Conservation (phyloP, 2,888 invertebrate species). For the Epinotia ramella region DNA sequence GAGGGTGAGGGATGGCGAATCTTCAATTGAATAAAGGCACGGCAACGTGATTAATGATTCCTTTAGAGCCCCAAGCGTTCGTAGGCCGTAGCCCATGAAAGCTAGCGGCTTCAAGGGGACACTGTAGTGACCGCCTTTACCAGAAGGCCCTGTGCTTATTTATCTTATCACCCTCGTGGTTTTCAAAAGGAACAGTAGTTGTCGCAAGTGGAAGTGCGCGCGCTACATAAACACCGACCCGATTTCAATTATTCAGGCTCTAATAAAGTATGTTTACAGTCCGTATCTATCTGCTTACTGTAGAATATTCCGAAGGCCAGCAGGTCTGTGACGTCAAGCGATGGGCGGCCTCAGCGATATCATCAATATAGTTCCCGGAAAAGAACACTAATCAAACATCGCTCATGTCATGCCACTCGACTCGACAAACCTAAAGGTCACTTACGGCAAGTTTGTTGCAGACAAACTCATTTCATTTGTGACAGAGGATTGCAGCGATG, state of each 20-base stretch:
- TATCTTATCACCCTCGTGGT: neutral
- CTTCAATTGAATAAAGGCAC: too few relatives aligned
- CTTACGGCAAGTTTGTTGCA: neutral
- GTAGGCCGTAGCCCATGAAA: too few relatives aligned
- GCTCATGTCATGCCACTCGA: conserved; percentile 19
- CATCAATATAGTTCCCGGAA: conserved; percentile 42
- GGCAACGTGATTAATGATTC: too few relatives aligned
- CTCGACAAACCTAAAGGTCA: conserved; percentile 5
- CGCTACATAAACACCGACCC: neutral
- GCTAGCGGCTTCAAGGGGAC: too few relatives aligned
- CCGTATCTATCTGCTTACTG: conserved; percentile 17
- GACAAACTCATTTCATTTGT: conserved; percentile 18
- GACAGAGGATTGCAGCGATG: neutral
- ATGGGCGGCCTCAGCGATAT: conserved; percentile 50
- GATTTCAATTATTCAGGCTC: neutral
- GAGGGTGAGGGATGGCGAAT: too few relatives aligned
- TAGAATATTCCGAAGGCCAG: conserved; percentile 54
- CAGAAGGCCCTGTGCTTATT: neutral
- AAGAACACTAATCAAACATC: conserved; percentile 41
- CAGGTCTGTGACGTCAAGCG: conserved; percentile 52
- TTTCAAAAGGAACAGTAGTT: neutral
- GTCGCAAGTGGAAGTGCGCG: neutral
- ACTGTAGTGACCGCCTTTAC: neutral
- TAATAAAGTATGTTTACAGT: neutral
- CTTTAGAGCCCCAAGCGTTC: too few relatives aligned